Evolutionary conservation across 2,888 invertebrate genomes (phyloP), one percentile per base, ranked within the genome.

Genomic region (Beris morrisii): DNA sequence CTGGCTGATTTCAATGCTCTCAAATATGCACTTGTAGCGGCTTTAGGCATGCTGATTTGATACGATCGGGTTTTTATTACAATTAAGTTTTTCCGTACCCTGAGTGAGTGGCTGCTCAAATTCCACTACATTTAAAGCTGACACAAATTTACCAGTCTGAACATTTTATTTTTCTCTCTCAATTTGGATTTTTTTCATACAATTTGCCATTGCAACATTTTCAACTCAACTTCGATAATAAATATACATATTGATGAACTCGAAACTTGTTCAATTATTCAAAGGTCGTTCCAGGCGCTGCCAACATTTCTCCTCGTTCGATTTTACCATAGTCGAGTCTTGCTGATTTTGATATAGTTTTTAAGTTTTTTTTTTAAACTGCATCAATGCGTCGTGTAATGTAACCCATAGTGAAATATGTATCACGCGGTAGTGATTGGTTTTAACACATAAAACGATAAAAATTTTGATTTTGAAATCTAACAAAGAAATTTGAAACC

Each of bases 191-290:
- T 38, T 38, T 38, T 38, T 5, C 9, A 7, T 38, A 7, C 38
- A 38, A 38, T 38, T 38, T 38, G 38, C 3, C 43, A 56, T n/a
- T 38, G 56, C 56, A 56, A 56, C 56, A 56, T 43, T 38, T 38
- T 56, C 9, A 7, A 38, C 38, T 38, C 38, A 58, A 43, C 46
- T 58, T 46, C 58, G 28, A 46, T 58, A 58, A 64, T 43, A 56
- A 55, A 28, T 58, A 46, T 59, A 65, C 61, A 68, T 61, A 65
- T 63, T 68, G 53, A 66, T 65, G 48, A 68, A 66, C 50, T 61
- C 46, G 57, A 68, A 68, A 68, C 68, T 68, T 50, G 68, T 68
- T 68, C 13, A 57, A 63, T 65, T 63, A 65, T 56, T 65, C 46
- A 63, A 44, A 56, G 48, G 68, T 61, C 63, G 58, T 38, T 65